Evolutionary conservation across 1,140 invertebrate species (phyloP).

Genomic region (Micrasema minimum): DNA sequence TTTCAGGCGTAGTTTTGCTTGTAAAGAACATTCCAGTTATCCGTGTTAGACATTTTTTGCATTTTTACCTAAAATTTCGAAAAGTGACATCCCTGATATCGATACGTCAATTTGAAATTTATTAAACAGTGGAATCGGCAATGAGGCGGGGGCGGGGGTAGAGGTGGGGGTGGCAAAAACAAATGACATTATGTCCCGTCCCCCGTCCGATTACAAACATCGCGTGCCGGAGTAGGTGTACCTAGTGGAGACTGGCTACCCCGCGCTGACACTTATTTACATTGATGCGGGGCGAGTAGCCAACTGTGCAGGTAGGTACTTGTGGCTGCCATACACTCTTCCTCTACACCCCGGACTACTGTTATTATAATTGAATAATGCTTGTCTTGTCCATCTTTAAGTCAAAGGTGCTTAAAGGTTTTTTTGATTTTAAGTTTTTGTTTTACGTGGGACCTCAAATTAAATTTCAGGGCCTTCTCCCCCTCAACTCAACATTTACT

Average conservation of each 20-base stretch:
- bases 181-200: conserved; percentile 32
- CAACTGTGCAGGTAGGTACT: neutral
- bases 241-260: neutral
- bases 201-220: conserved; percentile 31
- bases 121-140: neutral
- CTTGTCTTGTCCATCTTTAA: conserved; percentile 14
- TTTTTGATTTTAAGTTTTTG: neutral
- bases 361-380: conserved; percentile 32
- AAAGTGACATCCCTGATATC: neutral
- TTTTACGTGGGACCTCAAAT: too few relatives aligned
- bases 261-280: conserved; percentile 26
- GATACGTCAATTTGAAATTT: conserved; percentile 11
- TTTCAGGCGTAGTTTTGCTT: too few relatives aligned
- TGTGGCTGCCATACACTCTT: neutral
- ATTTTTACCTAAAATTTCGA: neutral
- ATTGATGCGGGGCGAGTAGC: conserved; percentile 10
- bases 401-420: neutral
- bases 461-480: too few relatives aligned
- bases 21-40: too few relatives aligned
- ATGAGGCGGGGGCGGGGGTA: neutral
- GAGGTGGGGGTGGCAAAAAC: conserved; percentile 26
- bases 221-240: conserved; percentile 14
- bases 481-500: too few relatives aligned
- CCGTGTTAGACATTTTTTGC: too few relatives aligned
- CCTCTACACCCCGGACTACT: too few relatives aligned